Conservation (phyloP, 2,888 invertebrate genomes). For the Coelopa pilipes region DNA sequence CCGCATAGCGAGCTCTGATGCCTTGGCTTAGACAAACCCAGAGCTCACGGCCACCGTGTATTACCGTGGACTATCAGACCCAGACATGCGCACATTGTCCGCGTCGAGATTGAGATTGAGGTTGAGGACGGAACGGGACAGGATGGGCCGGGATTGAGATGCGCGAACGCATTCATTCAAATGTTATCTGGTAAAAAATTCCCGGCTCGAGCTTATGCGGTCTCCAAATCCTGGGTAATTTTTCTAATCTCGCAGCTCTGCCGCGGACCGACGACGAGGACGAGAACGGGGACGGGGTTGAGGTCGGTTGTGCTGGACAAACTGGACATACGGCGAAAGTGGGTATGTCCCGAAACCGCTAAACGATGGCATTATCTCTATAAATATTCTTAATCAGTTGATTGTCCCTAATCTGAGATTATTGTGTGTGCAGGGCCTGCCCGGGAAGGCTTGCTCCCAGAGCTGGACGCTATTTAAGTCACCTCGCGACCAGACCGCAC, state of each 20-base stretch:
- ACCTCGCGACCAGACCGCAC: too few species aligned
- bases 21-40: too few species aligned
- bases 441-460: neutral
- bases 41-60: too few species aligned
- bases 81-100: too few species aligned
- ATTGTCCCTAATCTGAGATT: conserved; percentile 48
- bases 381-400: conserved; percentile 61
- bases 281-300: too few species aligned
- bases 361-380: conserved; percentile 62
- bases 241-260: conserved; percentile 9
- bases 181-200: conserved; percentile 5
- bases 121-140: too few species aligned
- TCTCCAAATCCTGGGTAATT: neutral
- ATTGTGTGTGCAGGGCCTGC: neutral
- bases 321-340: conserved; percentile 48
- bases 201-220: conserved; percentile 3
- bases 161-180: conserved; percentile 15
- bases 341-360: conserved; percentile 63
- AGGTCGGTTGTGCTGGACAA: conserved; percentile 16
- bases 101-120: too few species aligned
- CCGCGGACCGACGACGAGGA: neutral
- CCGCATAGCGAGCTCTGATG: too few species aligned
- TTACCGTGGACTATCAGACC: too few species aligned
- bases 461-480: too few species aligned
- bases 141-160: neutral